These are phyloP conservation scores for Cephus cinctus DNA, from an alignment of 1,140 invertebrate genomes.

Conservation along the genomic window DNA sequence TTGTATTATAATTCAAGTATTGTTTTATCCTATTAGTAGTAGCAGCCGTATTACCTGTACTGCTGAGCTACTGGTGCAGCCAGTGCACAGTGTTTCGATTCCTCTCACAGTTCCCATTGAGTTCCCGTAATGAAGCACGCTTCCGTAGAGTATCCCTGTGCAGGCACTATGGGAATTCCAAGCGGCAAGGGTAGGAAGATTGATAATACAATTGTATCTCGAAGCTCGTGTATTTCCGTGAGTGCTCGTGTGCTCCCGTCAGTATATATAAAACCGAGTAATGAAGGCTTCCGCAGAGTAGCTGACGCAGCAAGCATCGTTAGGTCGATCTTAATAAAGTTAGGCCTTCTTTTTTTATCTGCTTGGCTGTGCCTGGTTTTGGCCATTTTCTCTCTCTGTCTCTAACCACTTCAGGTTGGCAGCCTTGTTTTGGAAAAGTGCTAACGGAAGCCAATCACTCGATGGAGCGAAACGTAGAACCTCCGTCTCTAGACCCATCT, in stretches of 20 bases:
- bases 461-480: too few species aligned
- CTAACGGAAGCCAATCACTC: too few species aligned
- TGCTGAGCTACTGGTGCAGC: too few species aligned
- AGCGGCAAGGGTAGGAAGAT: conserved; percentile 19
- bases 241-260: neutral
- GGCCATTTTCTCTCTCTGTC: too few species aligned
- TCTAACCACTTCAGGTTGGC: neutral
- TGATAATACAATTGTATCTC: conserved; percentile 32
- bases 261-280: too few species aligned
- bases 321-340: neutral
- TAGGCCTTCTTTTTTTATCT: neutral
- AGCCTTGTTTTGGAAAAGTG: too few species aligned
- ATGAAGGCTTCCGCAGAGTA: too few species aligned
- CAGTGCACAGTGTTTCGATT: conserved; percentile 17
- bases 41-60: too few species aligned
- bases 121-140: conserved; percentile 24
- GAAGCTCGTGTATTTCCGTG: conserved; percentile 14
- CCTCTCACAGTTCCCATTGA: conserved; percentile 19
- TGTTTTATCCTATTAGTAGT: too few species aligned
- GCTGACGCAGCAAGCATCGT: too few species aligned
- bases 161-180: neutral
- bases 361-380: neutral
- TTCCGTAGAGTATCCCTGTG: conserved; percentile 6
- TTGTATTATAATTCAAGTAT: too few species aligned
- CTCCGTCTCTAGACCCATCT: too few species aligned